Evolutionary conservation across 1,140 invertebrate genomes (phyloP), one percentile per base, ranked within the genome.

Genomic region (Eupristina koningsbergeri): DNA sequence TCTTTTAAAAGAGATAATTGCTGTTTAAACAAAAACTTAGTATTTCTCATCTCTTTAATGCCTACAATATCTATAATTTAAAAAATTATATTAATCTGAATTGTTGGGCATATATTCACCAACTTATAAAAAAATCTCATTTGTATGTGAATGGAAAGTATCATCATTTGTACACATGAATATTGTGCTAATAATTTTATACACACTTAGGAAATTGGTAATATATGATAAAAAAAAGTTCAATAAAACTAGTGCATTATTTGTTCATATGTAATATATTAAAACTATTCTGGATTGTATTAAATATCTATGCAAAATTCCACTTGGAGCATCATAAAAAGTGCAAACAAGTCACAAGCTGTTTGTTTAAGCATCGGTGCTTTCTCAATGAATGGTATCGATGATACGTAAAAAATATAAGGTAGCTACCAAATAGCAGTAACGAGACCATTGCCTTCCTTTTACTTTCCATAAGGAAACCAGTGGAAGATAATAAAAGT

Each of bases 1-100:
- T 88, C 89, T 91, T 91, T 88, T 88, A 87, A 89, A 89, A 90
- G 89, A 87, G 88, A 89, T 88, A 84, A 91, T 89, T 90, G 88
- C 86, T 89, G 88, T 90, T 90, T 89, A 90, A 90, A 84, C 87
- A 86, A 83, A 89, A 86, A 89, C 87, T 83, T 85, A 79, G 86
- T 88, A 83, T 69, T 73, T 77, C 73, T 81, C 64, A 34, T 80
- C 22, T 81, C 78, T 81, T 76, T 79, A 69, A 88, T 45, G 89
- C 89, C 88, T 88, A 85, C 80, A 86, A 85, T 86, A 88, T 80
- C 85, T 80, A 87, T 87, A 89, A 89, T 89, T 89, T 87, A 85
- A 89, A 85, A 89, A 89, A 88, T 86, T 88, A 87, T 88, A 80
- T 75, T 84, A 86, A 86, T 80, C 83, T n/a, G 61, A 85, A 83